Percentiles rank a stretch among this genome's conserved stretches.
These are phyloP conservation scores for Papilio glaucus DNA, from an alignment of 1,140 invertebrate genomes.

Conservation along the genomic window DNA sequence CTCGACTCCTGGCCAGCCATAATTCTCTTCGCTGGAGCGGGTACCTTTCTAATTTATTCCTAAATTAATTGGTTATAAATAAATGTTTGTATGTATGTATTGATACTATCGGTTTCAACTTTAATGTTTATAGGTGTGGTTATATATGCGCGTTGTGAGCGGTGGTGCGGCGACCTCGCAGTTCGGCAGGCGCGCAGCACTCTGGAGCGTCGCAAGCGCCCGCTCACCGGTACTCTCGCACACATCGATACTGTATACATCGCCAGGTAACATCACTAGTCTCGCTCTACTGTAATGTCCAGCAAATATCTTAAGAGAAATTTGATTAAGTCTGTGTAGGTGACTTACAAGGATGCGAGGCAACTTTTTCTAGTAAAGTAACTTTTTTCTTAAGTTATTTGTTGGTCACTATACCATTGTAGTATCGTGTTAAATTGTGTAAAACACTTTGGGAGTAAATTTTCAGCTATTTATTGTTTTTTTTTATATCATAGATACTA, in stretches of 20 bases:
- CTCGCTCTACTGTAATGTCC: background rate
- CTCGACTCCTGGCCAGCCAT: constrained; percentile 81
- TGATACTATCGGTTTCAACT: too few relatives aligned
- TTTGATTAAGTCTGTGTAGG: too few relatives aligned
- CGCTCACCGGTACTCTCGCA: constrained; percentile 60
- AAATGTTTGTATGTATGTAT: too few relatives aligned
- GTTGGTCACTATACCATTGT: background rate
- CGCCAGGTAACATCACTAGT: constrained; percentile 65
- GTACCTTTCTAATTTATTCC: constrained; percentile 56
- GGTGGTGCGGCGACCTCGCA: constrained; percentile 76
- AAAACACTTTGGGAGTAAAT: background rate
- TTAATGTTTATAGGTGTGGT: too few relatives aligned
- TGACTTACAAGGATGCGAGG: too few relatives aligned
- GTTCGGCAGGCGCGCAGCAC: constrained; percentile 66
- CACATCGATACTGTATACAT: constrained; percentile 82
- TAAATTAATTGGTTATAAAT: too few relatives aligned
- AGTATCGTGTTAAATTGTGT: background rate
- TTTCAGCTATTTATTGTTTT: too few relatives aligned
- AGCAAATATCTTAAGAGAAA: background rate
- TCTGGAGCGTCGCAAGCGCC: constrained; percentile 61
- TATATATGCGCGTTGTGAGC: constrained; percentile 78
- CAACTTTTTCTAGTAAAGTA: too few relatives aligned
- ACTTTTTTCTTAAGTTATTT: background rate
- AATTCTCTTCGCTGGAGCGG: constrained; percentile 77
- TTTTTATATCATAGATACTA: too few relatives aligned